phyloP scores from a whole-genome alignment of 2,113 vertebrate genomes.

The Lota lota region DNA sequence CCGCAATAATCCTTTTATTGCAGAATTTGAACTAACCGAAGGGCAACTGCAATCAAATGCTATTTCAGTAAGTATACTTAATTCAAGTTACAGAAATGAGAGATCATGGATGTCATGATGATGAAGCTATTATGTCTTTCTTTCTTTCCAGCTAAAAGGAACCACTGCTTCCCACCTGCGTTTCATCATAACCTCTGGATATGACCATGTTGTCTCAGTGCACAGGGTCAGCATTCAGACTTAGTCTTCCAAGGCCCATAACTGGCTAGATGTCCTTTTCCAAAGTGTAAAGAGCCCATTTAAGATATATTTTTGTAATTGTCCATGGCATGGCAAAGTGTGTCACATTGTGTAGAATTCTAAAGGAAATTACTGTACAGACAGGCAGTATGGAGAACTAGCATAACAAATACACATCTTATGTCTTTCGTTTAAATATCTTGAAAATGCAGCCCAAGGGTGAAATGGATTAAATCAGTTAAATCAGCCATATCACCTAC shows the following conservation, averaged over 20 bases:
- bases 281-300: too few species aligned
- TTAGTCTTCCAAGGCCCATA: constrained; percentile 19
- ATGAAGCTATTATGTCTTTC: constrained; percentile 5
- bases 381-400: too few species aligned
- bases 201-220: constrained; percentile 90
- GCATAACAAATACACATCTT: too few species aligned
- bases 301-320: too few species aligned
- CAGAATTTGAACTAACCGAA: constrained; percentile 84
- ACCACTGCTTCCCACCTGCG: constrained; percentile 80
- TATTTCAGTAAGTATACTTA: constrained; percentile 79
- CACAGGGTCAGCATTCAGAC: constrained; percentile 82
- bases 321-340: too few species aligned
- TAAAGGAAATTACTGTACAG: too few species aligned
- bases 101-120: constrained; percentile 4
- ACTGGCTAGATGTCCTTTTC: background rate
- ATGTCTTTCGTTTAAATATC: too few species aligned
- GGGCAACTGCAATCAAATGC: constrained; percentile 85
- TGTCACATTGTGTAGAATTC: too few species aligned
- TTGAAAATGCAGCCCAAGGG: too few species aligned
- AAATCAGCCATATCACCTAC: too few species aligned
- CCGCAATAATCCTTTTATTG: constrained; percentile 35
- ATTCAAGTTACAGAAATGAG: background rate
- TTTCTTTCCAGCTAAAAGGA: constrained; percentile 76
- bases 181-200: constrained; percentile 86
- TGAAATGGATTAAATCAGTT: too few species aligned